phyloP scores from a whole-genome alignment of 1,140 invertebrate genomes.

The Diuraphis noxia region DNA sequence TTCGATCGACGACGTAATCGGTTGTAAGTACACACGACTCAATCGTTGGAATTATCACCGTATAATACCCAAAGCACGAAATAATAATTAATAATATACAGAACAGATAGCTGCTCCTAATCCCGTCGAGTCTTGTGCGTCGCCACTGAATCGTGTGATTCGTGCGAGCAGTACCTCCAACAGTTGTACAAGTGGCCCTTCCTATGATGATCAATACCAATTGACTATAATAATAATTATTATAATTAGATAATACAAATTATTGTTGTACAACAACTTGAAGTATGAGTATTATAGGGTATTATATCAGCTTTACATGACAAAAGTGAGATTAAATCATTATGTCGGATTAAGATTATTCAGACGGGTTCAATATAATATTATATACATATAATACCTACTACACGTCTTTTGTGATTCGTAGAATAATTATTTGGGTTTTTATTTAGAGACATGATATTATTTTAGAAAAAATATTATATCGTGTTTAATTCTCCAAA shows the following conservation, averaged over 20 bases:
- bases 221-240: neutral
- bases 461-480: neutral
- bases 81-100: neutral
- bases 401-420: neutral
- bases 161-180: neutral
- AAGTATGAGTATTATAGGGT: neutral
- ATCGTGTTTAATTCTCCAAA: neutral
- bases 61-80: neutral
- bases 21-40: neutral
- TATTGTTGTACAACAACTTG: neutral
- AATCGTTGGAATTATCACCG: neutral
- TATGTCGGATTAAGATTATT: neutral
- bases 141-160: neutral
- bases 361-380: neutral
- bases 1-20: neutral
- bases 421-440: neutral
- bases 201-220: slow-evolving; percentile 1
- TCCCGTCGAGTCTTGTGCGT: neutral
- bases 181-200: neutral
- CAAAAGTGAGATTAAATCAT: neutral
- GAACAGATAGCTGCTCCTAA: neutral
- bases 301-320: neutral
- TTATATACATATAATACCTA: neutral
- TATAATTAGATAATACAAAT: too few species aligned
- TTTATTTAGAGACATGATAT: neutral